These are phyloP conservation scores for Hydrozoanthus gracilis DNA, from an alignment of 92 coral and sea anemone genomes.

Conservation along the genomic window DNA sequence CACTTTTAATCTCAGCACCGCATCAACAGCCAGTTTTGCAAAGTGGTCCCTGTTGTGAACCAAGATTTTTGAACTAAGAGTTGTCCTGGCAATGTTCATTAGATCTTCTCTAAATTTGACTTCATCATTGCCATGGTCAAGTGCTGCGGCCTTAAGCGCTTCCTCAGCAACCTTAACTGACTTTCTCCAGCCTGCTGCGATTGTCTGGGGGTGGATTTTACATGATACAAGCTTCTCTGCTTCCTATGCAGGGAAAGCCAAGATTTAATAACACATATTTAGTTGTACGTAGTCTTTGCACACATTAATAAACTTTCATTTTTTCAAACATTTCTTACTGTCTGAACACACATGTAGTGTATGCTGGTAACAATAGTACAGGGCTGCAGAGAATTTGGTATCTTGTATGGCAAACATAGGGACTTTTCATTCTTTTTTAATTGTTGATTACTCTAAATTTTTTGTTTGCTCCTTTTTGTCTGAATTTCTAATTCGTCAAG, in stretches of 20 bases:
- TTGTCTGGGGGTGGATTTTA: constrained; percentile 96
- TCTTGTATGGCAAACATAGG: too few relatives aligned
- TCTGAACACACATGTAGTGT: too few relatives aligned
- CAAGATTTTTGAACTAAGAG: constrained; percentile 96
- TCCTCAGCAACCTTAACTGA: constrained; percentile 85
- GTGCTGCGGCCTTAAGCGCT: constrained; percentile 91
- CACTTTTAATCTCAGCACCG: constrained; percentile 90
- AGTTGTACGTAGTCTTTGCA: too few relatives aligned
- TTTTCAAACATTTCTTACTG: too few relatives aligned
- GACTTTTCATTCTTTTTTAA: too few relatives aligned
- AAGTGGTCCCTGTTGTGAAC: constrained; percentile 95
- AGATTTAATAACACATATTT: too few relatives aligned
- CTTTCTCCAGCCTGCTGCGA: constrained; percentile 97
- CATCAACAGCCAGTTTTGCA: constrained; percentile 96
- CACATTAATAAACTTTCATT: too few relatives aligned
- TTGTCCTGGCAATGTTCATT: constrained; percentile 97
- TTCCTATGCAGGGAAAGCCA: constrained; percentile 61
- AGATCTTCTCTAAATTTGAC: constrained; percentile 91
- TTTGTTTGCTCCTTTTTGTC: too few relatives aligned
- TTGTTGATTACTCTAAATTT: too few relatives aligned
- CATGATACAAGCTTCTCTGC: constrained; percentile 89
- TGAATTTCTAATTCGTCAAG: too few relatives aligned
- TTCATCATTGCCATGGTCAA: constrained; percentile 81
- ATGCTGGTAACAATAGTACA: too few relatives aligned
- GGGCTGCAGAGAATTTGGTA: too few relatives aligned